These are phyloP conservation scores for Acleris holmiana DNA, from an alignment of 2,888 invertebrate species.

Conservation along the genomic window DNA sequence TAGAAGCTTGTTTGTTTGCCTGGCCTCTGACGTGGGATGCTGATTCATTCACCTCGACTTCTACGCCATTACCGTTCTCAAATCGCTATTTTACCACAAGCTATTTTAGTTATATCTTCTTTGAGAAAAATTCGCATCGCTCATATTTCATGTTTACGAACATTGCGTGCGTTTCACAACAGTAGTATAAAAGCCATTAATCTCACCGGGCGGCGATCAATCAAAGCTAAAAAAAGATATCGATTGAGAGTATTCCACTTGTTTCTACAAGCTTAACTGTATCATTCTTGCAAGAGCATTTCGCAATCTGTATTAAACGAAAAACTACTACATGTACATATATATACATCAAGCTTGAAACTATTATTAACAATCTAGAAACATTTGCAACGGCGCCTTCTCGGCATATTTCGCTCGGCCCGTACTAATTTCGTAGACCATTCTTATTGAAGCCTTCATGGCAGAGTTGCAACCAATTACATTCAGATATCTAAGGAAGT, in stretches of 20 bases:
- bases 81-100: conserved; percentile 7
- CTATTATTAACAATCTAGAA: background rate
- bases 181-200: conserved; percentile 15
- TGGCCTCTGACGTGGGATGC: conserved; percentile 18
- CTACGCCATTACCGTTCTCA: background rate
- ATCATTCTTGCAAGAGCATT: background rate
- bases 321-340: too few species aligned
- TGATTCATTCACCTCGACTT: conserved; percentile 14
- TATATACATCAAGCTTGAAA: conserved; percentile 2
- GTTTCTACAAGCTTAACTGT: conserved; percentile 8
- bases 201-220: conserved; percentile 13
- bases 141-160: conserved; percentile 16
- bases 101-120: background rate
- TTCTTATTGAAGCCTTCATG: conserved; percentile 4
- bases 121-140: background rate
- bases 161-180: conserved; percentile 16
- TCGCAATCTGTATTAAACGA: background rate
- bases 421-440: background rate
- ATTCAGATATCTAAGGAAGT: background rate
- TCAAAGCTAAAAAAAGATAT: conserved; percentile 20
- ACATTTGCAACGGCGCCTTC: background rate
- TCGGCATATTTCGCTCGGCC: background rate
- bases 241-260: conserved; percentile 24
- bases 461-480: background rate
- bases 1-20: conserved; percentile 25